Evolutionary conservation across 2,797 vertebrate genomes (phyloP), one percentile per base, ranked within the genome.

Genomic region (Meda fulgida): DNA sequence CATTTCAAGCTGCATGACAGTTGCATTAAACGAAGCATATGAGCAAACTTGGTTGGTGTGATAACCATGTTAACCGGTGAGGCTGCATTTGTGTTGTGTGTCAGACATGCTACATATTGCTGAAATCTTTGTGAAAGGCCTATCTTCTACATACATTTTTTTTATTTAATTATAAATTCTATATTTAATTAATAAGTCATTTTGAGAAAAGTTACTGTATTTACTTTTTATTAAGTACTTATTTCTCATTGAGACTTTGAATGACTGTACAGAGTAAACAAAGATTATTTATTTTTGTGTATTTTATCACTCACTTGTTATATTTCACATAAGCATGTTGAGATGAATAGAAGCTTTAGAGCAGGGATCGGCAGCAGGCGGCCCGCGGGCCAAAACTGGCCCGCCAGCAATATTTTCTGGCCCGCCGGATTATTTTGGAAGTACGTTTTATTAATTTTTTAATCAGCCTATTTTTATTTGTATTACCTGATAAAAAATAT

Each of bases 261-360:
- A 43, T 43, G 36, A 40, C 21, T 23, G n/a, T 13, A 70, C 10
- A 70, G 67, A 43, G 38, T 40, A 78, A 46, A 21, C 58, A 65
- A 21, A 0, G 9, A 46, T 31, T 23, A 8, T 31, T 21, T 31
- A 13, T 14, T 79, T 46, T 34, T 2, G 18, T 53, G 11, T 36
- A 69, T 80, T 69, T 69, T 69, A 80, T 48, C 40, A 14, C 40
- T 11, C 26, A 80, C 26, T 46, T 26, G 29, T 48, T 66, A 66
- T 46, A 66, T 31, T 31, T 48, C 19, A 48, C 60, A 48, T 69
- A 46, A 69, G 23, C 43, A 53, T 69, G 43, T 53, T 69, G 23
- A 26, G 13, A n/a, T n/a, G 63, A 69, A 77, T 38, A 58, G 31
- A 58, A 7, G 10, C 29, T 7, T 34, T 13, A 36, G 31, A 51